phyloP scores from a whole-genome alignment of 2,113 vertebrate genomes.

The Phaethon lepturus region DNA sequence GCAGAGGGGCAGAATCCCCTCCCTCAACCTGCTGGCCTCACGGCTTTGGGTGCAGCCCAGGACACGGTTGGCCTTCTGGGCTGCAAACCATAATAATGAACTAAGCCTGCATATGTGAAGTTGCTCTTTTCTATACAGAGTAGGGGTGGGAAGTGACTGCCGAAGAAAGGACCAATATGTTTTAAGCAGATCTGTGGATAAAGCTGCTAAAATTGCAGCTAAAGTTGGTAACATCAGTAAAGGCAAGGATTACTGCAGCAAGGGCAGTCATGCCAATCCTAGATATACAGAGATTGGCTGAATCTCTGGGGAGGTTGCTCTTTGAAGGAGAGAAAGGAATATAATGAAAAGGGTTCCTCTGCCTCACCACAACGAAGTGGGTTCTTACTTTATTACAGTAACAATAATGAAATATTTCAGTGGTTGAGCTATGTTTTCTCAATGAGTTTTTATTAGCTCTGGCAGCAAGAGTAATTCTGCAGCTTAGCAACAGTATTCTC shows the following conservation, averaged over 20 bases:
- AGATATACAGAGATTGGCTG: neutral
- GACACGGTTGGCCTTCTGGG: too few relatives aligned
- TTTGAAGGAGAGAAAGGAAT: neutral
- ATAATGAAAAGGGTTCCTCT: neutral
- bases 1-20: too few relatives aligned
- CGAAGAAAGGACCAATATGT: neutral
- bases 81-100: neutral
- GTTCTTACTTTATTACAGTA: neutral
- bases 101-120: neutral
- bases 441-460: slow-evolving; percentile 14
- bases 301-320: slow-evolving; percentile 14
- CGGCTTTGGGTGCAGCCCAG: too few relatives aligned
- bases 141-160: neutral
- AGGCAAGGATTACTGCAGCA: neutral
- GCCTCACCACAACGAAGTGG: neutral
- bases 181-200: slow-evolving; percentile 22
- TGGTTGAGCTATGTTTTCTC: neutral
- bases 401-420: neutral
- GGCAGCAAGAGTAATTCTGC: neutral
- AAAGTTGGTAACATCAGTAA: slow-evolving; percentile 17
- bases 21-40: too few relatives aligned
- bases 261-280: neutral
- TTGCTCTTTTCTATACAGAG: neutral
- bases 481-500: neutral
- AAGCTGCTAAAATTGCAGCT: neutral